Evolutionary conservation across 2,113 vertebrate species (phyloP), one percentile per base, ranked within the genome.

Genomic region (Amazona guildingii): DNA sequence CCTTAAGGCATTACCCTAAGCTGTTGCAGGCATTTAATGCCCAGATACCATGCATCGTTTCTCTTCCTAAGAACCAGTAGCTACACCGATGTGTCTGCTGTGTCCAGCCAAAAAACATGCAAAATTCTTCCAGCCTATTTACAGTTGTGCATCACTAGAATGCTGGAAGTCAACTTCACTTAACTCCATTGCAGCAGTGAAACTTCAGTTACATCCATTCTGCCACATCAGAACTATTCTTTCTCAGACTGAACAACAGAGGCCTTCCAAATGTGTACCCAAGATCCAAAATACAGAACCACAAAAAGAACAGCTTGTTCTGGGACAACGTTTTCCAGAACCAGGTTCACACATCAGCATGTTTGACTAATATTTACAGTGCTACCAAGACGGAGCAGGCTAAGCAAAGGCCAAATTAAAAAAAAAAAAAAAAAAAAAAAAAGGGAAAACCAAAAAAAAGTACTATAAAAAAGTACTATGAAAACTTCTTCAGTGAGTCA

Each of bases 401-500:
- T 70, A 74, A 95, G 91, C 44, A 90, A 80, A 88, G 44, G 78
- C 83, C 70, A 74, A 95, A 78, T 46, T 33, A 1, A 55, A 69
- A 44, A 75, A 67, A 73, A 73, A 44, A 75, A 67, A 73, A 73
- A 28, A 44, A 13, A 14, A 35, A 44, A 27, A 49, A 54, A 37
- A 37, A 37, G 37, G 1, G 5, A 21, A n/a, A 9, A n/a, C 4
- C 8, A 14, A n/a, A 11, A 12, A 37, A 37, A 37, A 37, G 37
- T 10, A 37, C 37, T 37, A 37, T 37, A 37, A 51, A 21, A 59
- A 52, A 13, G 12, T n/a, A 43, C 73, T 78, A 49, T 4, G 25
- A 87, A 82, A 91, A 92, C 39, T 51, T 82, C 76, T 81, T 87
- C 88, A 82, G 70, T 64, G 78, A 95, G 62, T 92, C 66, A 94